Evolutionary conservation across 2,113 vertebrate genomes (phyloP), one percentile per base, ranked within the genome.

Genomic region (Mastomys natalensis): DNA sequence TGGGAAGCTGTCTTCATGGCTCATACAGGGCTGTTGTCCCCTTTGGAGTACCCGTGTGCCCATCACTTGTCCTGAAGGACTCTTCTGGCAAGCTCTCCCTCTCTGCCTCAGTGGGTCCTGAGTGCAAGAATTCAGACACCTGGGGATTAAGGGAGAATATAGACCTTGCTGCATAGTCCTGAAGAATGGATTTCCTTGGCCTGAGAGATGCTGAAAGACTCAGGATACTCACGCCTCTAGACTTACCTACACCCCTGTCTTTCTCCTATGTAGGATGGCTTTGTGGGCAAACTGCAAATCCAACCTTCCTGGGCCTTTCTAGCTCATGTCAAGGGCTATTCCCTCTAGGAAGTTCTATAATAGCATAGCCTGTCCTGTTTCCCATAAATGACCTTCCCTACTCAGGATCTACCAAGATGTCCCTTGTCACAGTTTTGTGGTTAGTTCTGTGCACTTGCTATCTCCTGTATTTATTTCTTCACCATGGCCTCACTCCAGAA

Each of bases 61-160:
- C 58, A 68, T 70, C 87, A 93, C 86, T 88, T 95, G 91, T 88
- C 89, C 91, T 70, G 40, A 1, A 12, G 76, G 51, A 43, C 68
- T 93, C 64, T n/a, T 40, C 21, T 51, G 43, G 48, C 77, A 91
- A 87, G 17, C 45, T 81, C 43, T 74, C 15, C 55, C 37, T 58
- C 48, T 58, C 60, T 53, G 58, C 64, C 74, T 92, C 73, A 51
- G 0, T 68, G 8, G 5, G 13, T 68, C 43, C 87, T 88, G 34
- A 19, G 60, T n/a, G 34, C 37, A 16, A 26, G 40, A 43, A 31
- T 60, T 8, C 31, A 53, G 68, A 78, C 13, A 21, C 7, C 13
- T 1, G 0, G 78, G 55, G 70, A 84, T 76, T 26, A 68, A 93
- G 51, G 93, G 31, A 80, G 90, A 95, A 77, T 85, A 87, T 80